Base-by-base conservation (phyloP, 1,140 invertebrate genomes). In the Cephus cinctus region DNA sequence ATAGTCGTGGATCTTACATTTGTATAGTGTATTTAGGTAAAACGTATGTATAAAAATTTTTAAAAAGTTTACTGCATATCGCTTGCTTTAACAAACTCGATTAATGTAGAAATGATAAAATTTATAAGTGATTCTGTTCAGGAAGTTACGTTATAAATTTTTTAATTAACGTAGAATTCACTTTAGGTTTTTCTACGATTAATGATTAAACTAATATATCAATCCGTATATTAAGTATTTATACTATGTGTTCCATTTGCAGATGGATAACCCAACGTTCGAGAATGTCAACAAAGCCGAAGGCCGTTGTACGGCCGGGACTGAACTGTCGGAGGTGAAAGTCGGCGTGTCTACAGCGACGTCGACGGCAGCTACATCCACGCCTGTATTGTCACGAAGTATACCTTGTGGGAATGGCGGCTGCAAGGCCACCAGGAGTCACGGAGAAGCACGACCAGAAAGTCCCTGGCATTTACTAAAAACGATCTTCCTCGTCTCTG, bases 401-500 rank as follows among this genome's bases (percentile, higher is more conserved):
- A 38, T 54, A 5, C 52, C 58, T 0, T 71, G 63, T 40, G 55
- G 36, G 9, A 54, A 50, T 43, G 52, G 51, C 22, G 53, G 45
- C 11, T 59, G 55, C 27, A 57, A 55, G 43, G 38, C 8, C 6
- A 52, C 47, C 4, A 43, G 47, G 18, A 45, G 9, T 42, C 45
- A 43, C 25, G 39, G 39, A 9, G 55, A 59, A 3, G 50, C 27
- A 4, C 46, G 47, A 0, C 43, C 63, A 3, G 76, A 77, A 39
- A 78, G 70, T 40, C 78, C 78, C 1, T 80, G 79, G 78, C 75
- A 80, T 34, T 52, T 57, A 3, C 66, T 73, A 4, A 81, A 80
- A 47, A 79, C 77, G 0, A 54, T 77, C 22, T 79, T 78, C 50
- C 66, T 81, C 6, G 43, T 80, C 5, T 63, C 56, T 4, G 67